A percentile compares a stretch with the other conserved stretches of the same genome.
These are phyloP conservation scores for Volucella inflata DNA, from an alignment of 2,888 invertebrate species.

Conservation along the genomic window DNA sequence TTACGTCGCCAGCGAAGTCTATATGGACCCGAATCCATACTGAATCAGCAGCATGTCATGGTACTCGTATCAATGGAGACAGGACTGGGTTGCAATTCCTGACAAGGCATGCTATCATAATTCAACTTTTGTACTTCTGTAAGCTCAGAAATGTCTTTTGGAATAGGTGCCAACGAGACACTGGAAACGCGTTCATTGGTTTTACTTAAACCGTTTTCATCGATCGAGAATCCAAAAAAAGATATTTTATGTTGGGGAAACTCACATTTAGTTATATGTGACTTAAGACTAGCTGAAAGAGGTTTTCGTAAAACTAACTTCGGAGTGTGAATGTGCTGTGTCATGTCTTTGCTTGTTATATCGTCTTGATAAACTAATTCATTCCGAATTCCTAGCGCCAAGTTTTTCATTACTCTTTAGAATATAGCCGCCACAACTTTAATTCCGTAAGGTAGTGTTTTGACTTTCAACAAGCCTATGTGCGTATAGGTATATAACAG, in stretches of 20 bases:
- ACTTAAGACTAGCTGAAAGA: conserved; percentile 71
- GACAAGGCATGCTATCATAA: conserved; percentile 55
- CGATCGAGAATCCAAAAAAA: conserved; percentile 67
- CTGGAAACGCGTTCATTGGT: conserved; percentile 73
- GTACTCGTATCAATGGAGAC: conserved; percentile 61
- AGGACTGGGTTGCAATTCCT: conserved; percentile 64
- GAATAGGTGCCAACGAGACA: no score
- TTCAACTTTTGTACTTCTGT: conserved; percentile 69
- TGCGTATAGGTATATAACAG: conserved; percentile 76
- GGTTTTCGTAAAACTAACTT: conserved; percentile 76
- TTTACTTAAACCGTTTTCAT: conserved; percentile 76
- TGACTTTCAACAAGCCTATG: conserved; percentile 62
- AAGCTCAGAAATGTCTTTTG: conserved; percentile 75
- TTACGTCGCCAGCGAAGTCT: conserved; percentile 70
- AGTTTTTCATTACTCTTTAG: conserved; percentile 78
- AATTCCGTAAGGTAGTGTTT: conserved; percentile 77
- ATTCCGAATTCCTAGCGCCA: conserved; percentile 77
- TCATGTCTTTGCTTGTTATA: conserved; percentile 57
- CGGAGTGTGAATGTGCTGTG: conserved; percentile 76
- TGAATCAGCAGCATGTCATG: conserved; percentile 54
- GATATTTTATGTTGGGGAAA: conserved; percentile 51
- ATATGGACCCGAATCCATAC: conserved; percentile 66
- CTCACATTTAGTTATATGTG: conserved; percentile 77
- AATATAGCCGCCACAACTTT: conserved; percentile 77
- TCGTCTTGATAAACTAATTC: conserved; percentile 77